These are phyloP conservation scores for Amphimallon solstitiale DNA, from an alignment of 2,888 invertebrate species.

Conservation along the genomic window DNA sequence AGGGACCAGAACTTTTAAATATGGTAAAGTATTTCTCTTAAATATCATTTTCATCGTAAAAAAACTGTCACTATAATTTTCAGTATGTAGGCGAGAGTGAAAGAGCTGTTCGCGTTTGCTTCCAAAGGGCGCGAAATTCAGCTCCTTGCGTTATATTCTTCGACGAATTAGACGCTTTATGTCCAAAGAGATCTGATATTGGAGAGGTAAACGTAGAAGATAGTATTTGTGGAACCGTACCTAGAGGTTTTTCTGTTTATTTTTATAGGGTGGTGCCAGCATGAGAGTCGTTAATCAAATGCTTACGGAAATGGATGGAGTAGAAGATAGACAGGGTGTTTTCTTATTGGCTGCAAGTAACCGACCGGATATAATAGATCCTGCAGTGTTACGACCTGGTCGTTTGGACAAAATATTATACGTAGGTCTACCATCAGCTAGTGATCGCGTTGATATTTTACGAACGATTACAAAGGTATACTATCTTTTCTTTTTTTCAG, in stretches of 20 bases:
- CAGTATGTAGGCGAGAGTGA: constrained; percentile 99
- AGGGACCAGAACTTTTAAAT: constrained; percentile 96
- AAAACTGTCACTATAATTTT: constrained; percentile 7
- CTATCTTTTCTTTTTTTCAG: neutral
- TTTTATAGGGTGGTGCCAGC: constrained; percentile 72
- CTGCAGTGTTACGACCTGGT: constrained; percentile 90
- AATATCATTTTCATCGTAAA: constrained; percentile 26
- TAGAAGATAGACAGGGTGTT: constrained; percentile 90
- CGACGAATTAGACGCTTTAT: constrained; percentile 96
- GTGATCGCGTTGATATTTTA: constrained; percentile 89
- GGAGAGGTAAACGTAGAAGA: constrained; percentile 66
- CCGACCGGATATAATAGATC: constrained; percentile 95
- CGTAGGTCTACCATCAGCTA: constrained; percentile 84
- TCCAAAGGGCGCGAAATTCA: constrained; percentile 93
- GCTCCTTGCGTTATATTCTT: constrained; percentile 99
- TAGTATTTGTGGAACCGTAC: no score
- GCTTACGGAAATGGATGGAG: constrained; percentile 98
- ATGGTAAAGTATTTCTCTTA: constrained; percentile 74
- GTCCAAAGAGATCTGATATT: constrained; percentile 83
- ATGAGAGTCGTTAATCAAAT: constrained; percentile 95
- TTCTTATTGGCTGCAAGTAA: constrained; percentile 97
- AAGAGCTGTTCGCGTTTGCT: constrained; percentile 94
- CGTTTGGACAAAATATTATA: constrained; percentile 90
- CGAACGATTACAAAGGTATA: constrained; percentile 85
- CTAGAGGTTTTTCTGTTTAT: constrained; percentile 5